A percentile compares a stretch with the other conserved stretches of the same genome.
Evolutionary conservation across 92 coral and sea anemone species (phyloP).

Genomic region (Phenganax marumi): DNA sequence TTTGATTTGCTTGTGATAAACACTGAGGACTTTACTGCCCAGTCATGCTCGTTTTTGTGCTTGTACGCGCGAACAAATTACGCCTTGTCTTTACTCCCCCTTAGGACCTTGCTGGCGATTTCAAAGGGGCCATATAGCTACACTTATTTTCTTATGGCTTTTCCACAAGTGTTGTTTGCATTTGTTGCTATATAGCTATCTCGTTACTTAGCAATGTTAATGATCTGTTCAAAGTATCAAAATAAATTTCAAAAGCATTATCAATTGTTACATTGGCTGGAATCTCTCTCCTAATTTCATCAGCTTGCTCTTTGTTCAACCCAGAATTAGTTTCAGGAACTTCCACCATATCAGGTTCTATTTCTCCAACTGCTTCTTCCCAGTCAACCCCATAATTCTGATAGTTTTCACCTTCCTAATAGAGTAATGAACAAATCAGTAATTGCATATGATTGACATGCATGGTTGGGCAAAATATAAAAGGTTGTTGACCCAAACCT

Average conservation of each 20-base stretch:
- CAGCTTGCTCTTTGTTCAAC: not conserved
- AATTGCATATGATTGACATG: too few relatives aligned
- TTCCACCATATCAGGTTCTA: conserved; percentile 24
- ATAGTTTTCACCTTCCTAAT: conserved; percentile 1
- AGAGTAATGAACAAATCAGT: too few relatives aligned
- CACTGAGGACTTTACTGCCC: too few relatives aligned
- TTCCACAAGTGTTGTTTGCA: too few relatives aligned
- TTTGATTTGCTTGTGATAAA: too few relatives aligned
- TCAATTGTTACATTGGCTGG: conserved; percentile 10
- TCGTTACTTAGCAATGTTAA: conserved; percentile 15
- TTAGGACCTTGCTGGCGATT: too few relatives aligned
- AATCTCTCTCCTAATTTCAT: conserved; percentile 13
- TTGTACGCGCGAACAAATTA: too few relatives aligned
- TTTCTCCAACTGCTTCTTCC: conserved; percentile 26
- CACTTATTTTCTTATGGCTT: too few relatives aligned
- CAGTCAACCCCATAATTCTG: conserved; percentile 14
- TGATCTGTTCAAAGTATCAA: conserved; percentile 18
- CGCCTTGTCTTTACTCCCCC: too few relatives aligned
- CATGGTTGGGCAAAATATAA: not conserved
- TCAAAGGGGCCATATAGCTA: too few relatives aligned
- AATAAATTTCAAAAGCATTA: conserved; percentile 12
- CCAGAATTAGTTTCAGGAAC: conserved; percentile 24
- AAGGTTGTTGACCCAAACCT: not conserved
- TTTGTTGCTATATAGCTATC: too few relatives aligned
- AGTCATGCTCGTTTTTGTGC: too few relatives aligned